Conservation (phyloP, 1,140 invertebrate genomes). For the Oscheius sp. region DNA sequence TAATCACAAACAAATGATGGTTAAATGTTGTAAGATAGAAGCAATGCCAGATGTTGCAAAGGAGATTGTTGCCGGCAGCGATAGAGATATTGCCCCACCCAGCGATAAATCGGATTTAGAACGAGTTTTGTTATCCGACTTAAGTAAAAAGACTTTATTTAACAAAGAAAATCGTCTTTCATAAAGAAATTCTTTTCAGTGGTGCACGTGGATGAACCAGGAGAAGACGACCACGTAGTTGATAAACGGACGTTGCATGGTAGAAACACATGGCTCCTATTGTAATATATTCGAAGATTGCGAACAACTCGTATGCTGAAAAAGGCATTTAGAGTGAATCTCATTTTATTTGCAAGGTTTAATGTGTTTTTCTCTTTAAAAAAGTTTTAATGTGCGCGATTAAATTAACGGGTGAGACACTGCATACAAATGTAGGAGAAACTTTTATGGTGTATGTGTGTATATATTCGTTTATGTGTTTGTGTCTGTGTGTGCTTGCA, state of each 20-base stretch:
- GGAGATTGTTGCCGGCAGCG: background rate
- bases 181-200: background rate
- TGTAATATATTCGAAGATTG: constrained; percentile 17
- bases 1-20: too few species aligned
- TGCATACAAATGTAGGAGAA: too few species aligned
- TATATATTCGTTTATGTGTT: too few species aligned
- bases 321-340: constrained; percentile 1
- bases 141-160: background rate
- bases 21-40: too few species aligned
- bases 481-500: too few species aligned
- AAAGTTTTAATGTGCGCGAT: too few species aligned
- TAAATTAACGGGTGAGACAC: too few species aligned
- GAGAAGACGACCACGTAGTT: background rate
- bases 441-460: too few species aligned
- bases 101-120: constrained; percentile 1
- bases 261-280: background rate
- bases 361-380: too few species aligned
- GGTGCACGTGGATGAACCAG: background rate
- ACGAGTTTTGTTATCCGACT: background rate
- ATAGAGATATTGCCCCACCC: background rate
- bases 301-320: constrained; percentile 24
- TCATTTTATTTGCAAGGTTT: too few species aligned
- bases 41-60: background rate
- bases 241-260: background rate
- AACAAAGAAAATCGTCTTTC: background rate